Conservation (phyloP, 1,140 invertebrate genomes). For the Notospermus geniculatus region DNA sequence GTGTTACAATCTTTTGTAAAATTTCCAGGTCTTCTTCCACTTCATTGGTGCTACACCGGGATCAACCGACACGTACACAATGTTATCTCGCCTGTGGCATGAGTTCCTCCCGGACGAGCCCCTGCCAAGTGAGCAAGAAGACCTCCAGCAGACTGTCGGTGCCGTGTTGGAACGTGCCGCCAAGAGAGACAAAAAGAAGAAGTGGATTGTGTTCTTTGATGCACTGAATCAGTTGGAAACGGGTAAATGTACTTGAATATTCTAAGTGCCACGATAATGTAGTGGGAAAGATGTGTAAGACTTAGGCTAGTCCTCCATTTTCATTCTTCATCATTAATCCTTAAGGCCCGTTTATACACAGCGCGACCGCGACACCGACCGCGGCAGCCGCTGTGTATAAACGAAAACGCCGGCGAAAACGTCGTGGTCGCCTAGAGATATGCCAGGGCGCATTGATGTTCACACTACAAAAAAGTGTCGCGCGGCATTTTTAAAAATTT, state of each 20-base stretch:
- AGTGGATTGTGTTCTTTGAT: constrained; percentile 1
- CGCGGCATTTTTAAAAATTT: too few relatives aligned
- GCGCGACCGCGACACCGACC: too few relatives aligned
- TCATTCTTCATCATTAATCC: too few relatives aligned
- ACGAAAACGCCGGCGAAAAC: too few relatives aligned
- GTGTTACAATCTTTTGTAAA: background rate
- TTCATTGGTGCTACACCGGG: constrained; percentile 2
- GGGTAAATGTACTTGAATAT: too few relatives aligned
- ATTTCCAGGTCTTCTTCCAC: constrained; percentile 8
- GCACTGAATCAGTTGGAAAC: constrained; percentile 1
- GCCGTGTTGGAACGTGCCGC: constrained; percentile 2
- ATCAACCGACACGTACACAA: background rate
- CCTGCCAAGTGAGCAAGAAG: background rate
- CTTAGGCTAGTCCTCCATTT: too few relatives aligned
- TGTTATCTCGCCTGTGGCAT: background rate
- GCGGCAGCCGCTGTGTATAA: too few relatives aligned
- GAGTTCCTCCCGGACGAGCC: constrained; percentile 8
- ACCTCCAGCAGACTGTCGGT: background rate
- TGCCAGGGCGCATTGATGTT: too few relatives aligned
- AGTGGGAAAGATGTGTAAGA: too few relatives aligned
- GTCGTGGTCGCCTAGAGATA: too few relatives aligned
- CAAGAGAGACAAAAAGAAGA: background rate
- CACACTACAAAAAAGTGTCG: too few relatives aligned
- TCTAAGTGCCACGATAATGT: background rate
- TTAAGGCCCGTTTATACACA: too few relatives aligned